Base-by-base conservation (phyloP, 1,140 invertebrate species). In the Halyomorpha halys region DNA sequence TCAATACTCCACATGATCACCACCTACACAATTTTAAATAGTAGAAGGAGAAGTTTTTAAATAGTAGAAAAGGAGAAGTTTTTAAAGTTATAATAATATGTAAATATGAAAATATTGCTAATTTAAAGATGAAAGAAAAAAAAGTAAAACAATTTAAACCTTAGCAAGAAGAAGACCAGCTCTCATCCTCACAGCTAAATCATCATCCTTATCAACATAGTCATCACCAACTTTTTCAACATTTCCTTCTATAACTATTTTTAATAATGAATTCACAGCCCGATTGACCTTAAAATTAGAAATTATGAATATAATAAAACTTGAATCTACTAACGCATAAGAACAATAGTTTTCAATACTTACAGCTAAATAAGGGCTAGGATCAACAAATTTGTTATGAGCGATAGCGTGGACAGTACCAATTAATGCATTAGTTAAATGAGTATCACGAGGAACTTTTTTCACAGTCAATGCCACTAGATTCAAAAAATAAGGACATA, bases 401-500 rank as follows among this genome's bases (percentile, higher is more conserved):
- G 66, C 66, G 19, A 69, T 63, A 14, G 68, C 68, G 45, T 69
- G 61, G 13, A 66, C 62, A 34, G 68, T 69, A 9, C 62, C 44
- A 30, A 69, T 53, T 1, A 69, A 39, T 16, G 68, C 64, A 53
- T 69, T 65, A 18, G 66, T 69, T 6, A 69, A 61, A 60, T 61
- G 45, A n/a, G 54, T 59, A 54, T 69, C 45, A 15, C 68, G 27
- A 16, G 44, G 61, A 6, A 65, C 16, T 45, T 67, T 66, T 44
- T 67, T 67, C 23, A 69, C 65, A 19, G 66, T 63, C 2, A 67
- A 44, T 18, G 68, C 68, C 2, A 69, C 66, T 14, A 69, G 59
- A 23, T 69, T 69, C 4, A 69, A 45, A 47, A 69, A 69, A 63
- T 69, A 69, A n/a, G 68, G 68, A 27, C 64, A 65, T 8, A 67